A percentile compares a stretch with the other conserved stretches of the same genome.
phyloP scores from a whole-genome alignment of 2,113 vertebrate genomes.

The Sterna hirundo region DNA sequence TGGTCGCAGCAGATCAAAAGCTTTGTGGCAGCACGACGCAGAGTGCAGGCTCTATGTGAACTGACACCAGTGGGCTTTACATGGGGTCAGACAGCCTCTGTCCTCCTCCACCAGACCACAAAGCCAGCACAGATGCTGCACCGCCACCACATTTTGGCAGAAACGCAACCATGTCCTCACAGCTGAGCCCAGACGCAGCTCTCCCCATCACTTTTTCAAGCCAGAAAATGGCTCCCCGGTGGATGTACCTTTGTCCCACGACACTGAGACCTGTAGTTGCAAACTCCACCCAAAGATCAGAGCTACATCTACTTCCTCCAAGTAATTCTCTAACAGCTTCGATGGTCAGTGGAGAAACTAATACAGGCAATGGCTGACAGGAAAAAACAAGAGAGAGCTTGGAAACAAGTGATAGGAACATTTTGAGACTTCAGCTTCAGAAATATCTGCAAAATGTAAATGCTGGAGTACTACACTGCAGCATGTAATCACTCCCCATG shows the following conservation, averaged over 20 bases:
- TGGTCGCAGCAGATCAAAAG: not conserved
- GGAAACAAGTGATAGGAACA: not conserved
- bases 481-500: not conserved
- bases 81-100: not conserved
- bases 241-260: not conserved
- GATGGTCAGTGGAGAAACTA: not conserved
- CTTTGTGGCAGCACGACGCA: not conserved
- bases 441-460: not conserved
- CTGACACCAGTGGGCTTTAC: not conserved
- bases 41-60: not conserved
- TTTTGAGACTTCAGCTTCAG: not conserved
- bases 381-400: not conserved
- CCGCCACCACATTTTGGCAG: fast-evolving
- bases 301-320: not conserved
- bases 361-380: fast-evolving
- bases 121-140: not conserved
- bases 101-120: not conserved
- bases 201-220: not conserved
- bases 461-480: not conserved
- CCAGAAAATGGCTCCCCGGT: not conserved
- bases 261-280: not conserved
- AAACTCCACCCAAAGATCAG: not conserved
- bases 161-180: fast-evolving
- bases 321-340: not conserved
- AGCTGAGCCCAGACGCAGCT: not conserved